Evolutionary conservation across 2,797 vertebrate species (phyloP).

Genomic region (Myioborus melanocephalus): DNA sequence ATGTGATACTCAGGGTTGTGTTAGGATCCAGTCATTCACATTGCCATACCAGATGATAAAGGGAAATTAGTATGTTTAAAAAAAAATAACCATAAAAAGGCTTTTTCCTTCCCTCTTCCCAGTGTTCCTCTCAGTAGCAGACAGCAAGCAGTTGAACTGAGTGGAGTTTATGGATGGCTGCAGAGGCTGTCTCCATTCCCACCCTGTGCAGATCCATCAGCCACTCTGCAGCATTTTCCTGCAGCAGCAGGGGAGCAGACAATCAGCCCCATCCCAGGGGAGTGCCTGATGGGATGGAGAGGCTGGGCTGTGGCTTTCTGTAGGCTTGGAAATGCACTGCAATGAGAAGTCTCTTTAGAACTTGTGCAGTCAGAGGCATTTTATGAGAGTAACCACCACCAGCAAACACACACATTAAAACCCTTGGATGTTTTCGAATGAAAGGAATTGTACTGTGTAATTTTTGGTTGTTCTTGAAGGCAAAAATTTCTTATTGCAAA

Average conservation of each 20-base stretch:
- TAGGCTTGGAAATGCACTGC: conserved; percentile 23
- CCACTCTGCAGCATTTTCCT: background rate
- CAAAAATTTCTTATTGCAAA: background rate
- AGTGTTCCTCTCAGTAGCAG: background rate
- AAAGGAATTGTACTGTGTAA: conserved; percentile 4
- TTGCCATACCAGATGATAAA: conserved; percentile 1
- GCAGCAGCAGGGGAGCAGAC: conserved; percentile 13
- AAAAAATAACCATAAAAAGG: background rate
- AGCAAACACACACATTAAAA: background rate
- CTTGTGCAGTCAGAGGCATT: background rate
- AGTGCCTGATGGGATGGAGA: background rate
- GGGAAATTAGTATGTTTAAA: background rate
- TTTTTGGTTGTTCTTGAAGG: background rate
- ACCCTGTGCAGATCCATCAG: conserved; percentile 49
- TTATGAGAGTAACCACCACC: background rate
- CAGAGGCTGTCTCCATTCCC: conserved; percentile 40
- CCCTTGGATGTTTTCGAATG: background rate
- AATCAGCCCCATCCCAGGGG: conserved; percentile 11
- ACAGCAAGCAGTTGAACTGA: conserved; percentile 47
- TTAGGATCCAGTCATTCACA: background rate
- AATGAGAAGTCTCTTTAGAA: conserved; percentile 6
- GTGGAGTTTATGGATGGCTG: conserved; percentile 65
- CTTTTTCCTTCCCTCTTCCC: background rate
- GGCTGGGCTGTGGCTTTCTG: conserved; percentile 13
- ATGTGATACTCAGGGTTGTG: background rate